Evolutionary conservation across 1,140 invertebrate genomes (phyloP).

Genomic region (Drosophila neocordata): DNA sequence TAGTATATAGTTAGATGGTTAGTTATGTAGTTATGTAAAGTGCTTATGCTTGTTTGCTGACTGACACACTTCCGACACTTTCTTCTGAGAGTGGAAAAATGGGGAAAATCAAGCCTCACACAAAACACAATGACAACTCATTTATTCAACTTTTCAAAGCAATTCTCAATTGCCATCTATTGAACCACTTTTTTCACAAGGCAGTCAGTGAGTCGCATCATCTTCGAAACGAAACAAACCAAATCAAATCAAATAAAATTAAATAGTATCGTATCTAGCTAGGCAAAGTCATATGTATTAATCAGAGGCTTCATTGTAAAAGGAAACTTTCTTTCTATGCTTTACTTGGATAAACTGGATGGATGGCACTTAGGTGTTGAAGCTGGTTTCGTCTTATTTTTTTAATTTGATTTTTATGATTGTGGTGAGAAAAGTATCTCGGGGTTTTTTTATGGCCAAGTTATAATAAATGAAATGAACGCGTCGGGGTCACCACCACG

Average conservation of each 20-base stretch:
- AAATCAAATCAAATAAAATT: slow-evolving; percentile 60
- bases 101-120: slow-evolving; percentile 35
- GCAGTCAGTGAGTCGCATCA: slow-evolving; percentile 46
- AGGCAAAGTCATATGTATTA: slow-evolving; percentile 44
- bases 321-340: slow-evolving; percentile 66
- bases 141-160: slow-evolving; percentile 44
- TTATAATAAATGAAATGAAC: background rate
- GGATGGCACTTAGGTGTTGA: slow-evolving; percentile 58
- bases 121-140: slow-evolving; percentile 42
- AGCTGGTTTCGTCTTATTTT: slow-evolving; percentile 35
- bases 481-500: background rate
- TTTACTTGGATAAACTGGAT: slow-evolving; percentile 35
- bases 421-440: slow-evolving; percentile 6
- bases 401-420: slow-evolving; percentile 36
- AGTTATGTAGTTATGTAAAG: slow-evolving; percentile 22
- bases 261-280: slow-evolving; percentile 37
- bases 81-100: slow-evolving; percentile 43
- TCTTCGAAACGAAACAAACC: slow-evolving; percentile 27
- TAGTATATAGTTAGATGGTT: slow-evolving; percentile 31
- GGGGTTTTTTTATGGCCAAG: background rate
- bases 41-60: slow-evolving; percentile 17
- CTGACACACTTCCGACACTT: slow-evolving; percentile 71
- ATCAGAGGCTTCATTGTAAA: slow-evolving; percentile 54
- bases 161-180: slow-evolving; percentile 55
- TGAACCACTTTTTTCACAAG: slow-evolving; percentile 61